Conservation (phyloP, 2,888 invertebrate genomes). For the Cephus sareptanus region DNA sequence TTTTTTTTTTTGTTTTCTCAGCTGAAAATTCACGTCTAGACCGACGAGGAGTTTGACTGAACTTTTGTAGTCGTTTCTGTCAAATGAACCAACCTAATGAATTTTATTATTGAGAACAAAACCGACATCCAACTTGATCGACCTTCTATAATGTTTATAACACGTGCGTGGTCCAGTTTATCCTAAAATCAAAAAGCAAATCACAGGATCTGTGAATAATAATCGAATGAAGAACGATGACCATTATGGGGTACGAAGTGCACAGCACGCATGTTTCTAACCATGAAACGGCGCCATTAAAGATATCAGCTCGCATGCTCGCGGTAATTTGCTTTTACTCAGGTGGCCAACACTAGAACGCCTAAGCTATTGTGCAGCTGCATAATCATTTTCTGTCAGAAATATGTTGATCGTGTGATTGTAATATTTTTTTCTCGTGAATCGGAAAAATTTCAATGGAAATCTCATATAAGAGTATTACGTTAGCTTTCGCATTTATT, state of each 20-base stretch:
- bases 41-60: background rate
- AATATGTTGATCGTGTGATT: background rate
- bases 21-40: background rate
- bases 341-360: background rate
- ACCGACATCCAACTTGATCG: background rate
- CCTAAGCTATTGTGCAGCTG: background rate
- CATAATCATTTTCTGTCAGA: background rate
- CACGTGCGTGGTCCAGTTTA: background rate
- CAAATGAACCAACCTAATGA: background rate
- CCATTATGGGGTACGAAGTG: background rate
- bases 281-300: background rate
- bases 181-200: background rate
- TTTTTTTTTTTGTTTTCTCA: background rate
- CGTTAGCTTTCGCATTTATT: background rate
- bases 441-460: background rate
- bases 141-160: background rate
- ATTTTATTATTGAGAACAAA: background rate
- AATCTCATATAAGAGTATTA: background rate
- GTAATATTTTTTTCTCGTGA: background rate
- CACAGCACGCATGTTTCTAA: background rate
- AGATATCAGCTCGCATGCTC: conserved; percentile 33
- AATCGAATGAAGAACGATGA: background rate
- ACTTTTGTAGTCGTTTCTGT: background rate
- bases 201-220: background rate
- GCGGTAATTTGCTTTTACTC: conserved; percentile 26